Evolutionary conservation across 1,140 invertebrate genomes (phyloP), one percentile per base, ranked within the genome.

Genomic region (Apolygus lucorum): DNA sequence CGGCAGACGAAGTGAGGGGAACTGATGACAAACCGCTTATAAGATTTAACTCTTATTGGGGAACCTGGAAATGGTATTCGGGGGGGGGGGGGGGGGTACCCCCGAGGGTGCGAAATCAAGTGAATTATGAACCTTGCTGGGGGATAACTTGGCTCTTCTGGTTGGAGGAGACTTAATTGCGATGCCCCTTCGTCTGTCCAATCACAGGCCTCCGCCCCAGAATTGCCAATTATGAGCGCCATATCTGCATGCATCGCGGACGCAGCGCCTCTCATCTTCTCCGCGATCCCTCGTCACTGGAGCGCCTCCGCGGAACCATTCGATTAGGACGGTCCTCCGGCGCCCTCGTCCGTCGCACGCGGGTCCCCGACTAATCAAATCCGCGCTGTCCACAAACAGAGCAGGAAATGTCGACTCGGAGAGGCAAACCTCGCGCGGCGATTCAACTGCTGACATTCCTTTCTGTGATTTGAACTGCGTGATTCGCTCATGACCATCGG

Each of bases 241-340:
- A 59, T 59, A 59, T 59, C 54, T 59, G 54, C 54, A 59, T 59
- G 54, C 54, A 59, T 59, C n/a, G n/a, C n/a, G n/a, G n/a, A n/a
- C n/a, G n/a, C n/a, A n/a, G n/a, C n/a, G n/a, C n/a, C n/a, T n/a
- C n/a, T n/a, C n/a, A n/a, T n/a, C n/a, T n/a, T n/a, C n/a, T n/a
- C n/a, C n/a, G n/a, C n/a, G n/a, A n/a, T n/a, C n/a, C n/a, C n/a
- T n/a, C n/a, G n/a, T n/a, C n/a, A n/a, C n/a, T n/a, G n/a, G n/a
- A n/a, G n/a, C n/a, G n/a, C n/a, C n/a, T n/a, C n/a, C n/a, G n/a
- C n/a, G n/a, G n/a, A n/a, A n/a, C n/a, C n/a, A n/a, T n/a, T n/a
- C n/a, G n/a, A n/a, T n/a, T n/a, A n/a, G n/a, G n/a, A n/a, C n/a
- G n/a, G n/a, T n/a, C n/a, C n/a, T n/a, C n/a, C n/a, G n/a, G n/a